A percentile compares a stretch with the other conserved stretches of the same genome.
phyloP scores from a whole-genome alignment of 2,888 invertebrate species.

The Resseliella maxima region DNA sequence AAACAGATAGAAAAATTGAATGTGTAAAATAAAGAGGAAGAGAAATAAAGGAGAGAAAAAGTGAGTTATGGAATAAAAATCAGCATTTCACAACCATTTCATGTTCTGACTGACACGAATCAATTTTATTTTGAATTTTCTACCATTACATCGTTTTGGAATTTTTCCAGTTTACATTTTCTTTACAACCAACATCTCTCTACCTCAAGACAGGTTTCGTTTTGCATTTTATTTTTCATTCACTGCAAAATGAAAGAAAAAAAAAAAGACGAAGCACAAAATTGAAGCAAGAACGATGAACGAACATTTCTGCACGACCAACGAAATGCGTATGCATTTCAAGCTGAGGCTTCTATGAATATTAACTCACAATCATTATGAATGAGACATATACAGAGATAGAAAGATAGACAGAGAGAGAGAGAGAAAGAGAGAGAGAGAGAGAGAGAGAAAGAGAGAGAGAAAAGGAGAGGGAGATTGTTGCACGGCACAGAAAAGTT shows the following conservation, averaged over 20 bases:
- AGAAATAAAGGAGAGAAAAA: too few relatives aligned
- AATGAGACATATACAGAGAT: neutral
- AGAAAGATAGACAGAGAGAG: neutral
- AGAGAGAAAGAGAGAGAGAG: neutral
- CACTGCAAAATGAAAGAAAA: too few relatives aligned
- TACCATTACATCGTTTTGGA: neutral
- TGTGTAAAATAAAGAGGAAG: too few relatives aligned
- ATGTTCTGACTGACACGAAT: too few relatives aligned
- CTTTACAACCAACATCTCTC: neutral
- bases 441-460: neutral
- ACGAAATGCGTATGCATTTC: neutral
- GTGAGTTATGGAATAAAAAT: too few relatives aligned
- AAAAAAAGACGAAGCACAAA: too few relatives aligned
- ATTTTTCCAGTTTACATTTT: neutral
- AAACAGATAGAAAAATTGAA: too few relatives aligned
- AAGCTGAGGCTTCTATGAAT: neutral
- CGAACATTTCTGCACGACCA: neutral
- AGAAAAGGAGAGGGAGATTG: neutral
- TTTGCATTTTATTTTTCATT: neutral
- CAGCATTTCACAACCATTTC: too few relatives aligned
- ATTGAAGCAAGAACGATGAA: neutral
- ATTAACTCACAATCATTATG: neutral
- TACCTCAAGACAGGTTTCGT: neutral
- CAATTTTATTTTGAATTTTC: too few relatives aligned
- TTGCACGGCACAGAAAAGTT: neutral